A percentile compares a stretch with the other conserved stretches of the same genome.
These are phyloP conservation scores for Iguana delicatissima DNA, from an alignment of 2,797 vertebrate species.

Conservation along the genomic window DNA sequence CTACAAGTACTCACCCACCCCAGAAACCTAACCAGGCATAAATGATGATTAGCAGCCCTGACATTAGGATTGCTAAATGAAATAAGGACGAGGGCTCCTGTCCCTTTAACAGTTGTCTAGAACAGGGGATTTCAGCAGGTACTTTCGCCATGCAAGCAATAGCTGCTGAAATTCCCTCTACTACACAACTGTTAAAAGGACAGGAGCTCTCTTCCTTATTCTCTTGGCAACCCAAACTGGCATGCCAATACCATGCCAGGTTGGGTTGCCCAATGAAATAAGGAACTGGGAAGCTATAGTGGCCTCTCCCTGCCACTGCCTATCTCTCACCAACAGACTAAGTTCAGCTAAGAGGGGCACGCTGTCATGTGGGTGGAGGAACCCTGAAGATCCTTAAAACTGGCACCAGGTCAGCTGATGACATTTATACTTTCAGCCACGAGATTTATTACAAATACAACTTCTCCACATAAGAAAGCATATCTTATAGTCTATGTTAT, in stretches of 20 bases:
- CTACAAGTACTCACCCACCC: not conserved
- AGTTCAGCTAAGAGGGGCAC: not conserved
- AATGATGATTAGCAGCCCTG: not conserved
- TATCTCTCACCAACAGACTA: not conserved
- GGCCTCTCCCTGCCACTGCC: not conserved
- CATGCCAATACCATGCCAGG: no score
- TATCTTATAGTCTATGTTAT: not conserved
- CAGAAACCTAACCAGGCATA: not conserved
- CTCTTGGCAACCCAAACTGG: no score
- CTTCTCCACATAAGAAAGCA: not conserved
- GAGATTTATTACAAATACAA: not conserved
- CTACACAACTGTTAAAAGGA: no score
- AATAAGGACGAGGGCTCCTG: no score
- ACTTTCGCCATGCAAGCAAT: no score
- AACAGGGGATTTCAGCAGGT: no score
- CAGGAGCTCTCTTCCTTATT: no score
- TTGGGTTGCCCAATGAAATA: no score
- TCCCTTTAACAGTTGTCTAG: no score
- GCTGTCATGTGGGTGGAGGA: not conserved
- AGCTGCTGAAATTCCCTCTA: no score
- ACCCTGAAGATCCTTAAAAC: not conserved
- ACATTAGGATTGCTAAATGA: no score
- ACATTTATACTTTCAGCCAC: not conserved
- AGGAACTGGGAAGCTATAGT: not conserved
- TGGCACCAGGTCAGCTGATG: not conserved